A percentile compares a stretch with the other conserved stretches of the same genome.
phyloP scores from a whole-genome alignment of 1,140 invertebrate species.

The Penaeus vannamei region DNA sequence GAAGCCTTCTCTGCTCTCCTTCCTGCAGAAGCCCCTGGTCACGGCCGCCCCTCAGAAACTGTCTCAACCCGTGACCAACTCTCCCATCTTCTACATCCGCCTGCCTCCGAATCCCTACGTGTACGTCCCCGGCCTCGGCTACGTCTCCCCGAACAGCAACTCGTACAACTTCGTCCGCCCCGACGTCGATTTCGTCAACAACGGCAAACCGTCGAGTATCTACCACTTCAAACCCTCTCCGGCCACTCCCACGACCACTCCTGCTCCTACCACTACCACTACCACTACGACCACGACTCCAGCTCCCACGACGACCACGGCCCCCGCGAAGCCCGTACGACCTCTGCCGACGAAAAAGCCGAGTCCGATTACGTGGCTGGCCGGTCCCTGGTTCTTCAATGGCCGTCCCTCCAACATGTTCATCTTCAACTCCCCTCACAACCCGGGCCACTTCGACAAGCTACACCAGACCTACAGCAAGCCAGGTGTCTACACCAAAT shows the following conservation, averaged over 20 bases:
- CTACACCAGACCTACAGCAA: conserved; percentile 47
- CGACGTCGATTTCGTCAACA: conserved; percentile 50
- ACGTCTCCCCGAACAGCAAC: conserved; percentile 59
- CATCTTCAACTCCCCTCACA: conserved; percentile 48
- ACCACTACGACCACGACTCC: conserved; percentile 13
- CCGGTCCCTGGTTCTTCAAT: conserved; percentile 52
- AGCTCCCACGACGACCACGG: neutral
- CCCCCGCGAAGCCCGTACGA: neutral
- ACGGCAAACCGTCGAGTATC: conserved; percentile 49
- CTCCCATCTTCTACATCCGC: conserved; percentile 61
- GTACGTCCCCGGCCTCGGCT: conserved; percentile 56
- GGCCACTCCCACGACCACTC: neutral
- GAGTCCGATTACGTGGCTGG: conserved; percentile 47
- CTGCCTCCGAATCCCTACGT: conserved; percentile 59
- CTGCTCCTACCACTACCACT: conserved; percentile 20
- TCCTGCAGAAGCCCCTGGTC: too few species aligned
- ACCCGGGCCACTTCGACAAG: conserved; percentile 43
- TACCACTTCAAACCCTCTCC: conserved; percentile 46
- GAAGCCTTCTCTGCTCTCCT: too few species aligned
- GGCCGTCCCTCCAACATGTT: conserved; percentile 51
- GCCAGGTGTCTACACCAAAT: neutral
- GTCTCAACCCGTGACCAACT: conserved; percentile 48
- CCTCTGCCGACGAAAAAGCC: conserved; percentile 40
- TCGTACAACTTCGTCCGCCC: conserved; percentile 43
- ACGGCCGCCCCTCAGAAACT: conserved; percentile 1